Evolutionary conservation across 2,113 vertebrate genomes (phyloP).

Genomic region (Ailurus styani): DNA sequence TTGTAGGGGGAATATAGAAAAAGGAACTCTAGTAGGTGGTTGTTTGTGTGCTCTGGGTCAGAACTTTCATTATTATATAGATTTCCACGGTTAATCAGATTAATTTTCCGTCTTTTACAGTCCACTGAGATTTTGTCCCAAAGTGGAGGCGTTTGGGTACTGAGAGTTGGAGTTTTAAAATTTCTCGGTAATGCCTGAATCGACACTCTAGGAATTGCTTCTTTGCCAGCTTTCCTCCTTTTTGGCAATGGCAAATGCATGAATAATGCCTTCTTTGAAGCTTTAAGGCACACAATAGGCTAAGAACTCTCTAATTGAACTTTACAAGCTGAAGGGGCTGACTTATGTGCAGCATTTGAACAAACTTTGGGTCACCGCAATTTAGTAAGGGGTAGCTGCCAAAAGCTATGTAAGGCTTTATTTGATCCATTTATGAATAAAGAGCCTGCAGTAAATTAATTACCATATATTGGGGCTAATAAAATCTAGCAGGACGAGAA

Average conservation of each 20-base stretch:
- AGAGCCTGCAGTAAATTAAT: conserved; percentile 77
- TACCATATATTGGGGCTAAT: conserved; percentile 72
- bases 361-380: conserved; percentile 71
- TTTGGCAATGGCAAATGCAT: conserved; percentile 77
- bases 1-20: neutral
- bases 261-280: conserved; percentile 81
- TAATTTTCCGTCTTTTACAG: neutral
- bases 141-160: neutral
- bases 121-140: neutral
- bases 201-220: conserved; percentile 75
- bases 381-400: conserved; percentile 63
- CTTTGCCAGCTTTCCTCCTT: conserved; percentile 68
- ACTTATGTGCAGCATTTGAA: conserved; percentile 78
- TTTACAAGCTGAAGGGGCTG: conserved; percentile 70
- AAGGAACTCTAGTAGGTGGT: neutral
- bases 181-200: conserved; percentile 68
- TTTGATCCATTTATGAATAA: conserved; percentile 78
- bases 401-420: conserved; percentile 70
- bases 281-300: conserved; percentile 74
- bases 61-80: neutral
- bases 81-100: neutral
- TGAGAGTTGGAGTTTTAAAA: neutral
- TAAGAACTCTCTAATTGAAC: conserved; percentile 74
- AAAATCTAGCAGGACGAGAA: conserved; percentile 63
- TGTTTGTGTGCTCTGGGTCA: neutral